Percentiles rank a stretch among this genome's conserved stretches.
Evolutionary conservation across 2,888 invertebrate genomes (phyloP).

Genomic region (Nyleta sp.): DNA sequence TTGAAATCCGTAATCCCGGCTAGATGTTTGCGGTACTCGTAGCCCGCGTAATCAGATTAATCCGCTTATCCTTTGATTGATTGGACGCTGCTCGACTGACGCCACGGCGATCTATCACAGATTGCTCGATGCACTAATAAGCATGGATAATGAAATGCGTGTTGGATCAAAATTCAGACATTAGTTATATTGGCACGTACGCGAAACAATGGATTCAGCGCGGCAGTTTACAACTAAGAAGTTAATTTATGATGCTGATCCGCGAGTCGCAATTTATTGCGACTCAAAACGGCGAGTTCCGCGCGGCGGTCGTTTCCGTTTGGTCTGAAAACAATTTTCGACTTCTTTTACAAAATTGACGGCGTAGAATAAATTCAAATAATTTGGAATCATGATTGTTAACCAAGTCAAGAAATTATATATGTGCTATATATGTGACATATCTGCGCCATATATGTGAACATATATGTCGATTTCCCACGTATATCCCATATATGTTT

Average conservation of each 20-base stretch:
- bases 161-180: conserved; percentile 47
- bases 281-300: no score
- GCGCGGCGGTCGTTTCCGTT: no score
- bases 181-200: conserved; percentile 25
- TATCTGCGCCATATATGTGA: no score
- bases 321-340: no score
- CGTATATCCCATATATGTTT: no score
- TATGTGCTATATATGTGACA: no score
- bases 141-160: conserved; percentile 73
- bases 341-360: no score
- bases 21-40: conserved; percentile 70
- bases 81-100: conserved; percentile 70
- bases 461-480: no score
- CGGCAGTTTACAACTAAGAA: conserved; percentile 15
- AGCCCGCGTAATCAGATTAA: conserved; percentile 73
- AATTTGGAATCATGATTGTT: no score
- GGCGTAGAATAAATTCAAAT: no score
- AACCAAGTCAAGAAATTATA: no score
- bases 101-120: conserved; percentile 74
- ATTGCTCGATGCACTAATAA: conserved; percentile 73
- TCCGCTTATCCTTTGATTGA: conserved; percentile 78
- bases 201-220: conserved; percentile 25
- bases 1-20: conserved; percentile 73
- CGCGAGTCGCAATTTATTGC: background rate
- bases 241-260: conserved; percentile 28